Conservation (phyloP, 2,797 vertebrate species). For the Poliocrania exsul region DNA sequence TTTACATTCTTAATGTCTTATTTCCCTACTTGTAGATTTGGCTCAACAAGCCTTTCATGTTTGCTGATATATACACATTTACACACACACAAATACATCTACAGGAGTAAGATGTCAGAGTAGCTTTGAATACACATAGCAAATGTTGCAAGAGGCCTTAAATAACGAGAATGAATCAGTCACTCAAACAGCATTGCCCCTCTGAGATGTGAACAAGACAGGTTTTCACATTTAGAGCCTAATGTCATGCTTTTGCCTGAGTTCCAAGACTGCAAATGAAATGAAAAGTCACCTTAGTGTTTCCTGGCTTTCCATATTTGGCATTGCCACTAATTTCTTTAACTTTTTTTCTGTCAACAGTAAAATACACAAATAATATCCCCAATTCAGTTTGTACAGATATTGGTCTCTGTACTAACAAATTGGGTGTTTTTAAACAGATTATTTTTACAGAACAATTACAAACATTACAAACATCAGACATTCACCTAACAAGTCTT, state of each 20-base stretch:
- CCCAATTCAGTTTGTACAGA: neutral
- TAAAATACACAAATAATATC: neutral
- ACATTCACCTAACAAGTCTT: neutral
- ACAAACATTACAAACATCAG: neutral
- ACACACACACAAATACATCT: neutral
- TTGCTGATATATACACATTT: neutral
- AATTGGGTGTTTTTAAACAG: fast-evolving
- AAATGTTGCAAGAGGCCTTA: neutral
- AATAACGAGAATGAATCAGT: neutral
- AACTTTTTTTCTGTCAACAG: neutral
- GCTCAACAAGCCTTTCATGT: neutral
- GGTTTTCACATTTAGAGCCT: neutral
- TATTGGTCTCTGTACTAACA: neutral
- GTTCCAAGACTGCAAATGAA: neutral
- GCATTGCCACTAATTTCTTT: neutral
- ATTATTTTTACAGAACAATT: neutral
- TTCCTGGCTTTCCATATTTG: neutral
- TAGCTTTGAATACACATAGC: neutral
- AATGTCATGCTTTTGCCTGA: neutral
- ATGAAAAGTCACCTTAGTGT: neutral
- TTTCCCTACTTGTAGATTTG: neutral
- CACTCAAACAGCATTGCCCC: neutral
- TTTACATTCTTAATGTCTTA: neutral
- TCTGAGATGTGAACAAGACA: neutral
- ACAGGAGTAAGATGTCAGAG: neutral